Evolutionary conservation across 2,888 invertebrate genomes (phyloP).

Genomic region (Corbicula japonica): DNA sequence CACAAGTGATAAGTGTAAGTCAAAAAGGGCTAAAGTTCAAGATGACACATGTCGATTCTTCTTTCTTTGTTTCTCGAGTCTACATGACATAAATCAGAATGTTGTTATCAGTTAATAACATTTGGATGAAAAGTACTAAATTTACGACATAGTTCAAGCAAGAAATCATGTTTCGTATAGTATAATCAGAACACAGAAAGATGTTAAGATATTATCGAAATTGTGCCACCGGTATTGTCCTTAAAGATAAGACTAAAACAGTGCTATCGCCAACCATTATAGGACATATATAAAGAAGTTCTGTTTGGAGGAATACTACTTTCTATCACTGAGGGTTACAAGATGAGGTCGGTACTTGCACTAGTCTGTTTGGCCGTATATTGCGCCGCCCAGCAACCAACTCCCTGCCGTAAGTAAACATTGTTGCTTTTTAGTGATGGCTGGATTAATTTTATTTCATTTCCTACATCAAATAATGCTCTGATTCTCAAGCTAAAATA

Average conservation of each 20-base stretch:
- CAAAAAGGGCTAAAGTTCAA: no score
- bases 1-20: no score
- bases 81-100: no score
- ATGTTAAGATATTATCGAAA: no score
- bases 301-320: slow-evolving; percentile 3
- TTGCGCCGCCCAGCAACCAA: slow-evolving; percentile 67
- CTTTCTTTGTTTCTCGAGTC: no score
- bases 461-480: neutral
- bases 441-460: neutral
- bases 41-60: no score
- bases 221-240: no score
- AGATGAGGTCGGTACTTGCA: slow-evolving; percentile 60
- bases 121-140: no score
- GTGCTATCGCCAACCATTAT: slow-evolving; percentile 44
- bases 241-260: slow-evolving; percentile 21
- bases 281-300: slow-evolving; percentile 32
- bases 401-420: slow-evolving; percentile 75
- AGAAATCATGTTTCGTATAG: no score
- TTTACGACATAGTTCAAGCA: no score
- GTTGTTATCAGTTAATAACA: no score
- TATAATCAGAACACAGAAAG: no score
- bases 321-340: slow-evolving; percentile 16
- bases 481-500: neutral
- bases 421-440: neutral
- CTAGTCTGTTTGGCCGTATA: slow-evolving; percentile 60